phyloP scores from a whole-genome alignment of 2,888 invertebrate genomes.

The Amaurobius ferox region DNA sequence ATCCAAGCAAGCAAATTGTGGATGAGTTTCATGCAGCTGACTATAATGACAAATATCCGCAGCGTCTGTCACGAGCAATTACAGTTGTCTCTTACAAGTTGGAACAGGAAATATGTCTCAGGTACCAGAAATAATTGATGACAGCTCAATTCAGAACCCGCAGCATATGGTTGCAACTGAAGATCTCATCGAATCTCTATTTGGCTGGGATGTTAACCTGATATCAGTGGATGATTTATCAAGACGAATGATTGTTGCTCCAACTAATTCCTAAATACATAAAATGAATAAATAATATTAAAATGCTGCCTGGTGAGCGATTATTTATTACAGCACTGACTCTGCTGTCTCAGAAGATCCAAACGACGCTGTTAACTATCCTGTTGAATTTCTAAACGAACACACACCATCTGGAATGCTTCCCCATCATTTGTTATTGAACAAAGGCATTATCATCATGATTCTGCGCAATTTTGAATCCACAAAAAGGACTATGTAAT shows the following conservation, averaged over 20 bases:
- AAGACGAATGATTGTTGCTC: background rate
- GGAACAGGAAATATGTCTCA: too few relatives aligned
- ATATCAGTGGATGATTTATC: background rate
- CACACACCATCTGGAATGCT: conserved; percentile 72
- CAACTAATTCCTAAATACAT: background rate
- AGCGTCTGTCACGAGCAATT: too few relatives aligned
- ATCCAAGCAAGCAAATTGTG: too few relatives aligned
- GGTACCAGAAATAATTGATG: too few relatives aligned
- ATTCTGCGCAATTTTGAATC: conserved; percentile 73
- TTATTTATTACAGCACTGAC: conserved; percentile 64
- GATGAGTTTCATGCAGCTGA: too few relatives aligned
- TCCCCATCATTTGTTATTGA: conserved; percentile 34
- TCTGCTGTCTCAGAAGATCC: conserved; percentile 25
- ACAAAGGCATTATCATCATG: conserved; percentile 67
- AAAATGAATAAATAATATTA: background rate
- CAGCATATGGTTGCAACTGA: too few relatives aligned
- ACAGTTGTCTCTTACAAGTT: too few relatives aligned
- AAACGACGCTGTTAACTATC: conserved; percentile 43
- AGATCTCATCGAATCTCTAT: background rate
- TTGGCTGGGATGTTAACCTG: background rate
- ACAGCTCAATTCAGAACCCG: too few relatives aligned
- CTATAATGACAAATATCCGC: too few relatives aligned
- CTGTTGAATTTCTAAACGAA: conserved; percentile 70
- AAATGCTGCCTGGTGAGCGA: background rate
- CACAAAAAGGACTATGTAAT: conserved; percentile 49